Conservation (phyloP, 2,888 invertebrate genomes). For the Xylocampa areola region DNA sequence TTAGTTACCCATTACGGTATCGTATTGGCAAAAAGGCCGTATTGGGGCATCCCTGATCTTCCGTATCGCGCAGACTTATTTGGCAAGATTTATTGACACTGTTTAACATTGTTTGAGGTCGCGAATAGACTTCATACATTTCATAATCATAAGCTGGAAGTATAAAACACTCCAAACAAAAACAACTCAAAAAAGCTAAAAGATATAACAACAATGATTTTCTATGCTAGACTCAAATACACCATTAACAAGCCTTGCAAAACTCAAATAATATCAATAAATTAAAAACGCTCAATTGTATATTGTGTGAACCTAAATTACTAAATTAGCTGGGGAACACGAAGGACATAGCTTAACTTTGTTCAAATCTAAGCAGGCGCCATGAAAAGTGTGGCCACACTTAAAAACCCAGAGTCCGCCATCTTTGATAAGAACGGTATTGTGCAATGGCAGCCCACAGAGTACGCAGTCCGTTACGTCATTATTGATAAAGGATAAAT, state of each 20-base stretch:
- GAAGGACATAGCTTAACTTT: constrained; percentile 86
- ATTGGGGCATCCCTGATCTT: too few relatives aligned
- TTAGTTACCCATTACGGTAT: too few relatives aligned
- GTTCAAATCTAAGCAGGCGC: constrained; percentile 90
- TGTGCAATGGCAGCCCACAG: constrained; percentile 90
- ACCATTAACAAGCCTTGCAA: constrained; percentile 27
- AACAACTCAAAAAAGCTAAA: constrained; percentile 11
- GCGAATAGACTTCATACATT: constrained; percentile 1
- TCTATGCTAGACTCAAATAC: constrained; percentile 24
- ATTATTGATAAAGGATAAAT: constrained; percentile 66
- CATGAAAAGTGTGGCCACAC: constrained; percentile 91
- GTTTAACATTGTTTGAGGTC: constrained; percentile 12
- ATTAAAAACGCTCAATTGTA: constrained; percentile 33
- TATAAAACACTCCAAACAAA: constrained; percentile 16
- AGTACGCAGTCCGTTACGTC: constrained; percentile 82
- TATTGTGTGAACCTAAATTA: constrained; percentile 1
- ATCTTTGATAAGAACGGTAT: constrained; percentile 89
- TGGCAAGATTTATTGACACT: too few relatives aligned
- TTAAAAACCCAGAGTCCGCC: constrained; percentile 91
- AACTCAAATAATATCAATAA: constrained; percentile 24
- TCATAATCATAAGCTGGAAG: constrained; percentile 13
- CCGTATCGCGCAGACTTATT: too few relatives aligned
- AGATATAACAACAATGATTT: constrained; percentile 29
- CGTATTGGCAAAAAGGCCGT: too few relatives aligned
- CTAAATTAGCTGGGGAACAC: constrained; percentile 67